Evolutionary conservation across 2,113 vertebrate species (phyloP).

Genomic region (Pollimyrus isidori): DNA sequence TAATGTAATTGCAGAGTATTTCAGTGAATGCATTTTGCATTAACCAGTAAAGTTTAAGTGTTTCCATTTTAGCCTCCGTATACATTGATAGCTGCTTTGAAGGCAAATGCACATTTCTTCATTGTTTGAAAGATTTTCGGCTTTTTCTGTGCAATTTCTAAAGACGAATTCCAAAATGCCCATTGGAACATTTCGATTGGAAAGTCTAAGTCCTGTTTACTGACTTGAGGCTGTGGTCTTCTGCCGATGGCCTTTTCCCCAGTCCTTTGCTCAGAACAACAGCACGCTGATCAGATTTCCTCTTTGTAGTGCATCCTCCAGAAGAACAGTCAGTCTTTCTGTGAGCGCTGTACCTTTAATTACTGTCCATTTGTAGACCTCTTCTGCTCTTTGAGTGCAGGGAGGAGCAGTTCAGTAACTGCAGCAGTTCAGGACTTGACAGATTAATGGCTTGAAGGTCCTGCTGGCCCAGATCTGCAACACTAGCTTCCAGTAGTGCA

Average conservation of each 20-base stretch:
- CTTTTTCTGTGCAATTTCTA: neutral
- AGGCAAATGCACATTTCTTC: slow-evolving; percentile 35
- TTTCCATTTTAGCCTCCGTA: slow-evolving; percentile 2
- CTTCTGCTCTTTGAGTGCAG: neutral
- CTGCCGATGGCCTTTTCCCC: neutral
- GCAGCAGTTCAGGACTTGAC: neutral
- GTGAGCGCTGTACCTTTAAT: neutral
- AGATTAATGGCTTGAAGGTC: slow-evolving; percentile 3
- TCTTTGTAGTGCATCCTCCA: neutral
- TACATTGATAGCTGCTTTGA: neutral
- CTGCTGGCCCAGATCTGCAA: neutral
- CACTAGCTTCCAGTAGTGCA: neutral
- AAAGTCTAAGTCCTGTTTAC: neutral
- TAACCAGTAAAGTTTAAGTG: slow-evolving; percentile 18
- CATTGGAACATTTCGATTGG: neutral
- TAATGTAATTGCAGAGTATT: neutral
- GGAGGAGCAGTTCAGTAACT: neutral
- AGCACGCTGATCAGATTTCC: neutral
- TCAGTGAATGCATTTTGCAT: slow-evolving; percentile 17
- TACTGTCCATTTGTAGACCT: neutral
- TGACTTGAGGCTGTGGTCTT: neutral
- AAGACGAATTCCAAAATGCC: neutral
- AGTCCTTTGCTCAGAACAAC: slow-evolving; percentile 5
- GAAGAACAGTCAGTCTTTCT: neutral
- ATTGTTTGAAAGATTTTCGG: neutral